A percentile compares a stretch with the other conserved stretches of the same genome.
Evolutionary conservation across 2,797 vertebrate species (phyloP).

Genomic region (Hyperoplus immaculatus): DNA sequence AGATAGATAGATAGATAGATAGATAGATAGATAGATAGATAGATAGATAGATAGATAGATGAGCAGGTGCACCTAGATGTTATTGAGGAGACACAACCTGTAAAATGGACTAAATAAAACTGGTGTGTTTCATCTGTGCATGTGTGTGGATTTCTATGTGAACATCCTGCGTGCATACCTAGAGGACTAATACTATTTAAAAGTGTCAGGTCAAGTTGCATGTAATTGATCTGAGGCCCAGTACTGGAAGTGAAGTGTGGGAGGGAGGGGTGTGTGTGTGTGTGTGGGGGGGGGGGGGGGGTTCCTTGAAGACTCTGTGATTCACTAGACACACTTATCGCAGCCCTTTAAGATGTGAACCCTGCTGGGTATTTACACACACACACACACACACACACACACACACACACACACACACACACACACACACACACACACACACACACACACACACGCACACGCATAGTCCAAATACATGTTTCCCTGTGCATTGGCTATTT

Average conservation of each 20-base stretch:
- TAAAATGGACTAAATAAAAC: background rate
- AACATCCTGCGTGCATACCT: constrained; percentile 11
- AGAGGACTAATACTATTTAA: constrained; percentile 72
- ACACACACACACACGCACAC: background rate
- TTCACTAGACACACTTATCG: constrained; percentile 68
- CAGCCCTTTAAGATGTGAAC: constrained; percentile 44
- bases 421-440: constrained; percentile 20
- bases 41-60: too few species aligned
- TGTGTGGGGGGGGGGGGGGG: constrained; percentile 6
- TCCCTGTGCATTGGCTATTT: background rate
- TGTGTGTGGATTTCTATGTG: background rate
- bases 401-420: constrained; percentile 27
- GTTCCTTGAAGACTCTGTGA: constrained; percentile 34
- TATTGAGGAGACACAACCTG: background rate
- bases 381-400: constrained; percentile 27
- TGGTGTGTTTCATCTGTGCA: background rate
- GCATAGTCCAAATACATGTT: constrained; percentile 9
- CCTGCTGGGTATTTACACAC: constrained; percentile 31
- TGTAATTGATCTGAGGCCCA: constrained; percentile 74
- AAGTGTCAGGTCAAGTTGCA: constrained; percentile 78
- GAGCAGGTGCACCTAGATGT: constrained; percentile 8
- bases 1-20: too few species aligned
- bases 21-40: too few species aligned
- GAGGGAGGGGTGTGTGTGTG: background rate
- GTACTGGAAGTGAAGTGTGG: constrained; percentile 52